Evolutionary conservation across 2,797 vertebrate species (phyloP).

Genomic region (Crax fasciolata): DNA sequence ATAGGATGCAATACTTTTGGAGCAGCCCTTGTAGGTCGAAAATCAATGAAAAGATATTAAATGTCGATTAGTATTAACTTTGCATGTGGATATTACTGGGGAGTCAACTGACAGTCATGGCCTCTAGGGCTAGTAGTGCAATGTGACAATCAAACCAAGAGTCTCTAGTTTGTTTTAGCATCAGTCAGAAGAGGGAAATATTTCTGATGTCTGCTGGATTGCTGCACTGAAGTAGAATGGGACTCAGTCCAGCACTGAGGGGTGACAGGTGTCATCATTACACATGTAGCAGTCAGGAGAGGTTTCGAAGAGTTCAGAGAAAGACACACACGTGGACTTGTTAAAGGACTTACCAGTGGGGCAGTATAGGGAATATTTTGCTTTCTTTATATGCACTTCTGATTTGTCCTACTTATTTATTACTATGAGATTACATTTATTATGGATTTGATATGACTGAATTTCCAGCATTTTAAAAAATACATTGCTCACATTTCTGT

Average conservation of each 20-base stretch:
- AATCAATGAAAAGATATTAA: not conserved
- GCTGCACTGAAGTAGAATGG: not conserved
- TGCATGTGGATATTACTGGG: not conserved
- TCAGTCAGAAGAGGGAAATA: not conserved
- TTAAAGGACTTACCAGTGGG: not conserved
- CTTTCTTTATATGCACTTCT: not conserved
- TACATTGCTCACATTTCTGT: not conserved
- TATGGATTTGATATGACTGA: not conserved
- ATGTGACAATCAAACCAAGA: not conserved
- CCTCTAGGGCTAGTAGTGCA: not conserved
- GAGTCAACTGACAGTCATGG: not conserved
- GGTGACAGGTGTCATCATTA: not conserved
- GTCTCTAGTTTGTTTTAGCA: not conserved
- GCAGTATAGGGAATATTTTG: not conserved
- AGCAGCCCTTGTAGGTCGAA: not conserved
- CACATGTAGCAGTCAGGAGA: not conserved
- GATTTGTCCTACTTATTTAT: not conserved
- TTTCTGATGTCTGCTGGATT: not conserved
- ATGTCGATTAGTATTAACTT: not conserved
- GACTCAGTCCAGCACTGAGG: not conserved
- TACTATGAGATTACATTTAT: not conserved
- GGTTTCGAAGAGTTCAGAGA: not conserved
- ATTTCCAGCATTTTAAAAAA: not conserved
- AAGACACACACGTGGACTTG: rapidly evolving
- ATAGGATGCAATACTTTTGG: too few species aligned